phyloP scores from a whole-genome alignment of 1,140 invertebrate genomes.

The Drosophila saltans region DNA sequence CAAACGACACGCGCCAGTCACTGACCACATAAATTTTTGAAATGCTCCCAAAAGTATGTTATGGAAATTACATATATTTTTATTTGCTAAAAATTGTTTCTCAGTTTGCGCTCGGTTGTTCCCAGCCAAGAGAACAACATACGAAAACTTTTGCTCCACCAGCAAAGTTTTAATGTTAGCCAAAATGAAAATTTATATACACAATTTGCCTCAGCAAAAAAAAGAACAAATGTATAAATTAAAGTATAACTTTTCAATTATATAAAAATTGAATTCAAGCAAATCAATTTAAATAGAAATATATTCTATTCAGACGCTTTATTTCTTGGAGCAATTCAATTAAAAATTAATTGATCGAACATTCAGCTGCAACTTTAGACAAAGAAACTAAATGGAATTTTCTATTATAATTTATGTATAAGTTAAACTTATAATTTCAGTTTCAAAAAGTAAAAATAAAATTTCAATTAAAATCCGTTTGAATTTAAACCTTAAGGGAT shows the following conservation, averaged over 20 bases:
- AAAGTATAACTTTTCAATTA: slow-evolving; percentile 46
- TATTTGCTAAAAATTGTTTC: slow-evolving; percentile 59
- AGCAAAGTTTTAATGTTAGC: slow-evolving; percentile 40
- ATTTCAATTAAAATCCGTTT: too few relatives aligned
- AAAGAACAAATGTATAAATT: slow-evolving; percentile 43
- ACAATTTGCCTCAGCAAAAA: slow-evolving; percentile 48
- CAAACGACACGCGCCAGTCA: slow-evolving; percentile 17
- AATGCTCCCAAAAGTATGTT: slow-evolving; percentile 54
- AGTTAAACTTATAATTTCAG: too few relatives aligned
- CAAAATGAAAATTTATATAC: slow-evolving; percentile 50
- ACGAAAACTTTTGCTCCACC: not conserved
- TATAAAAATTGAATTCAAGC: slow-evolving; percentile 20
- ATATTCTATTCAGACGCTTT: too few relatives aligned
- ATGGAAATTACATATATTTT: slow-evolving; percentile 49
- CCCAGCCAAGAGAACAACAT: slow-evolving; percentile 2
- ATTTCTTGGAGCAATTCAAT: too few relatives aligned
- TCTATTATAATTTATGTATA: too few relatives aligned
- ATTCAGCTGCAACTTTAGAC: too few relatives aligned
- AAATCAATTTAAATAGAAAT: not conserved
- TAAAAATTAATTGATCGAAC: too few relatives aligned
- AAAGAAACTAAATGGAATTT: too few relatives aligned
- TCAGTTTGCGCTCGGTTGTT: slow-evolving; percentile 26
- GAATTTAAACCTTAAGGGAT: too few relatives aligned
- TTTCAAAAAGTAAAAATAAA: too few relatives aligned
- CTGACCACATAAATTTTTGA: slow-evolving; percentile 62